Evolutionary conservation across 2,888 invertebrate genomes (phyloP), one percentile per base, ranked within the genome.

Genomic region (Epiperipatus broadwayi): DNA sequence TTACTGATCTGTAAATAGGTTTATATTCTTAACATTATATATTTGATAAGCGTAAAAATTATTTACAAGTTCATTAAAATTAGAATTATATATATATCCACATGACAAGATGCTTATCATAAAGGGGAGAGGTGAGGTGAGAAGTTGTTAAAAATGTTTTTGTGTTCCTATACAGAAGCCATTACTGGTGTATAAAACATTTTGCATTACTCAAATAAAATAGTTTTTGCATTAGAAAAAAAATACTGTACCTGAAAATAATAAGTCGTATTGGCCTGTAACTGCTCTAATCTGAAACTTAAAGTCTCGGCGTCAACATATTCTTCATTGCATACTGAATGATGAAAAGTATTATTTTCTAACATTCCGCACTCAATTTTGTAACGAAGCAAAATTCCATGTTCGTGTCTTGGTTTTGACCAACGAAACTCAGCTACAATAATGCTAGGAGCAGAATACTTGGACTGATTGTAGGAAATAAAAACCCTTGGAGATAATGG

Each of bases 351-450:
- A 32, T 66, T 60, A 12, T 63, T n/a, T 30, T 37, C 41, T 59
- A 55, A 45, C 60, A 12, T 64, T 75, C 78, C 80, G 55, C 76
- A 79, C 43, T 66, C 62, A 2, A 75, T 68, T 44, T 70, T 69
- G 57, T 84, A 87, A 2, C 75, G 72, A 34, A 70, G 61, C 21
- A 84, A 66, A 5, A 76, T 59, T 0, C 83, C 81, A 56, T 84
- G 83, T 2, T 73, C 67, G 39, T 69, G 67, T 27, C 64, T 56
- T 0, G 89, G 87, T 0, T 69, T 60, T 45, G 75, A 71, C 89
- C 89, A 91, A 4, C 87, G 73, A 46, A 78, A 72, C 47, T 72
- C 68, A 0, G 73, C 74, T 5, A 67, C 67, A 3, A 71, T 59
- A 21, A 54, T 47, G 4, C 51, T 47, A 29, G 50, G 48, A 37